Base-by-base conservation (phyloP, 2,797 vertebrate genomes). In the Orestias chungarensis region DNA sequence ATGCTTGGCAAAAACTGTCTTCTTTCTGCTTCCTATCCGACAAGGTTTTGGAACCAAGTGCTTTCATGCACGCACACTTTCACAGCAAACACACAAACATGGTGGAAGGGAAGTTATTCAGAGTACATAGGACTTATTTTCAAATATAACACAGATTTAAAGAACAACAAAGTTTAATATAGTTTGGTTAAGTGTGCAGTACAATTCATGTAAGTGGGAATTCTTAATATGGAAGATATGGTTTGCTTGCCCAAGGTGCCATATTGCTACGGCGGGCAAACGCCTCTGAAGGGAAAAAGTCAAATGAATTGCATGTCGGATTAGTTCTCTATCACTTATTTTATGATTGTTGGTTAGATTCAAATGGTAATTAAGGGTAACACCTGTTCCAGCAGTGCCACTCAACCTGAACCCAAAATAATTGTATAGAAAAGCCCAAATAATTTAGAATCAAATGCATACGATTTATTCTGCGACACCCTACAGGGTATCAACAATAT, bases 1-100 rank as follows among this genome's bases (percentile, higher is more conserved):
- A 83, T 81, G 84, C 72, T 82, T 35, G 66, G 79, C 84, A 86
- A 81, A 76, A 75, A 80, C n/a, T 79, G 73, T 35, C 57, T 66
- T 71, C 38, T 76, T 47, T 73, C 31, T 70, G 80, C 66, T 76
- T 70, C 70, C 35, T 43, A 70, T 80, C 73, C 77, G 70, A 72
- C 52, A 43, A 65, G 40, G 29, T 78, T n/a, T 78, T 57, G 64
- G 49, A 84, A 82, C 75, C 75, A 64, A 70, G 40, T 68, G 68
- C 78, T 38, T 12, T 73, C 62, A 66, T 75, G 42, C 43, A 61
- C 80, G 52, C 80, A 61, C 74, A 70, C 75, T 14, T n/a, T 4
- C 67, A 65, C 3, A 55, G 55, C 38, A 23, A 42, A 44, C 54
- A 47, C 61, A 75, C 69, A 80, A 46, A 80, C 68, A 71, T 5